phyloP scores from a whole-genome alignment of 1,140 invertebrate species.

The Phthorimaea operculella region DNA sequence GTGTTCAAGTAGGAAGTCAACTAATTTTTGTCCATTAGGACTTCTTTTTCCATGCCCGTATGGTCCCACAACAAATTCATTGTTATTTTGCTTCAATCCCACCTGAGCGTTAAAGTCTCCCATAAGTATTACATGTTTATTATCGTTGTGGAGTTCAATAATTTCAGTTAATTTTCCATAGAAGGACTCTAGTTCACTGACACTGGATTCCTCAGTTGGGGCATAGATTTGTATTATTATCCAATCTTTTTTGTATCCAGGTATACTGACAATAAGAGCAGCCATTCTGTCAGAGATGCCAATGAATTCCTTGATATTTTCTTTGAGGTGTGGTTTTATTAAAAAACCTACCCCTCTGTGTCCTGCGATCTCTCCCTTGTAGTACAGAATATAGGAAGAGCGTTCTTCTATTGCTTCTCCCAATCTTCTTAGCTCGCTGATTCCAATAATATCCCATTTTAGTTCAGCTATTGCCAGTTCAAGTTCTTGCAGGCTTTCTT shows the following conservation, averaged over 20 bases:
- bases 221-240: conserved; percentile 15
- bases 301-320: conserved; percentile 1
- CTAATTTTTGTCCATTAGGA: conserved; percentile 1
- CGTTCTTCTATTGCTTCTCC: conserved; percentile 7
- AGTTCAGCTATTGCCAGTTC: conserved; percentile 5
- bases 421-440: conserved; percentile 8
- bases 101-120: conserved; percentile 10
- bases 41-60: background rate
- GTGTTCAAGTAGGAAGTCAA: conserved; percentile 1
- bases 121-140: conserved; percentile 5
- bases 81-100: background rate
- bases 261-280: conserved; percentile 9
- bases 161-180: conserved; percentile 3
- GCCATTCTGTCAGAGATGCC: conserved; percentile 13
- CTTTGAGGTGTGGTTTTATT: conserved; percentile 6
- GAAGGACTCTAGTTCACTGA: background rate
- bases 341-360: conserved; percentile 8
- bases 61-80: background rate
- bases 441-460: conserved; percentile 7
- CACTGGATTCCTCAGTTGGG: conserved; percentile 7
- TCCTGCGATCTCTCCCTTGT: background rate
- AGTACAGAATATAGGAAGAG: conserved; percentile 7
- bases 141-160: background rate
- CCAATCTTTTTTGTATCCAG: conserved; percentile 5
- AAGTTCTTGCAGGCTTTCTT: conserved; percentile 10